These are phyloP conservation scores for Platygyra sinensis DNA, from an alignment of 64 coral and sea anemone species.

Conservation along the genomic window DNA sequence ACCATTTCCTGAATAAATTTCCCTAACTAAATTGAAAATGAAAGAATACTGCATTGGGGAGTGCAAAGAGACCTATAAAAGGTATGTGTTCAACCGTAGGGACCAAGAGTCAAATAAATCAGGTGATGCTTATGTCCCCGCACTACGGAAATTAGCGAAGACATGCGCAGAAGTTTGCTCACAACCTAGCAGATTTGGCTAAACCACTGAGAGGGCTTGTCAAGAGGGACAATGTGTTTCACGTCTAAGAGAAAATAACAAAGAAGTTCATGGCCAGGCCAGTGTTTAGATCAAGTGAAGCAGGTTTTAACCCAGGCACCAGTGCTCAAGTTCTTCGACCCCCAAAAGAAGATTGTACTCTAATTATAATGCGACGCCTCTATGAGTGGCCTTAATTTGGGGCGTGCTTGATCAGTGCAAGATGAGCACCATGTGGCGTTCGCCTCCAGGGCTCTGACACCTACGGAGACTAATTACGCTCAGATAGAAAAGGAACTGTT, in stretches of 20 bases:
- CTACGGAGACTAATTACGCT: conserved; percentile 1
- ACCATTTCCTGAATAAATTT: no score
- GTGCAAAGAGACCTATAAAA: conserved; percentile 40
- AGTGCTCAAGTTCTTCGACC: neutral
- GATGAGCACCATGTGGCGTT: conserved; percentile 20
- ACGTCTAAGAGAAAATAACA: no score
- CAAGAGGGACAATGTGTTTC: no score
- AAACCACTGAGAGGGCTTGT: no score
- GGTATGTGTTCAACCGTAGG: conserved; percentile 34
- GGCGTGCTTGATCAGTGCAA: conserved; percentile 15
- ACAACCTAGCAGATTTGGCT: no score
- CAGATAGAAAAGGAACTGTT: conserved; percentile 58
- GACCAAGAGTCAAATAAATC: neutral
- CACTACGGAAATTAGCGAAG: conserved; percentile 34
- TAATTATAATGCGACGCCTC: no score
- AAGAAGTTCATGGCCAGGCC: no score
- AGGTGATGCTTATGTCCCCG: conserved; percentile 35
- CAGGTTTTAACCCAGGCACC: neutral
- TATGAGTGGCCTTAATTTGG: neutral
- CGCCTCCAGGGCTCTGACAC: no score
- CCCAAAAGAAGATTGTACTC: no score
- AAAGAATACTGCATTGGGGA: no score
- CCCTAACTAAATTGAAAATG: no score
- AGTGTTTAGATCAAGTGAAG: neutral
- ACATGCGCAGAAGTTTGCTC: no score